Evolutionary conservation across 2,797 vertebrate genomes (phyloP).

Genomic region (Peromyscus eremicus): DNA sequence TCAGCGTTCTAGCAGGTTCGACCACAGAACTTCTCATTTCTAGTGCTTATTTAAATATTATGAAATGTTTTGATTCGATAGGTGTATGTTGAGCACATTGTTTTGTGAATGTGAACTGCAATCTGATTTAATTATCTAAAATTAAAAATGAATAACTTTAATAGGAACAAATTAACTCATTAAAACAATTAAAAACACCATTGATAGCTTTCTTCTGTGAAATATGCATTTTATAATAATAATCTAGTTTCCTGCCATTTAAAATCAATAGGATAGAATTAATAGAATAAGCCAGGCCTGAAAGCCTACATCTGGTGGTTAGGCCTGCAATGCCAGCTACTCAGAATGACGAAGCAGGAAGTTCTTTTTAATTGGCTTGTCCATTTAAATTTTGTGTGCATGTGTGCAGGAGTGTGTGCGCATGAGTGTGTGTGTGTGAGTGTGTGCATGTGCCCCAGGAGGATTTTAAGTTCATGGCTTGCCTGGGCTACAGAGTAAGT

Average conservation of each 20-base stretch:
- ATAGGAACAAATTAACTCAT: constrained; percentile 40
- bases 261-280: background rate
- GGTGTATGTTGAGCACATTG: background rate
- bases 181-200: background rate
- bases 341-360: background rate
- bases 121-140: constrained; percentile 34
- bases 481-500: background rate
- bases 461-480: background rate
- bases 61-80: constrained; percentile 16
- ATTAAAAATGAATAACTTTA: background rate
- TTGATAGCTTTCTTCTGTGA: background rate
- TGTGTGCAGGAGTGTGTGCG: background rate
- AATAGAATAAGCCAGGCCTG: background rate
- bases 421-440: too few relatives aligned
- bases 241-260: background rate
- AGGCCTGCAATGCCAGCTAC: background rate
- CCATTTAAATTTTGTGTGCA: background rate
- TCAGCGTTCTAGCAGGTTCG: background rate
- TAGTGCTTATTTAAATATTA: background rate
- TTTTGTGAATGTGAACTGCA: background rate
- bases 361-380: background rate
- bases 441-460: background rate
- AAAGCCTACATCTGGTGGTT: background rate
- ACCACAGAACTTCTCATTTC: background rate
- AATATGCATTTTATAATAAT: background rate